These are phyloP conservation scores for Phaethon lepturus DNA, from an alignment of 2,113 vertebrate genomes.

Conservation along the genomic window DNA sequence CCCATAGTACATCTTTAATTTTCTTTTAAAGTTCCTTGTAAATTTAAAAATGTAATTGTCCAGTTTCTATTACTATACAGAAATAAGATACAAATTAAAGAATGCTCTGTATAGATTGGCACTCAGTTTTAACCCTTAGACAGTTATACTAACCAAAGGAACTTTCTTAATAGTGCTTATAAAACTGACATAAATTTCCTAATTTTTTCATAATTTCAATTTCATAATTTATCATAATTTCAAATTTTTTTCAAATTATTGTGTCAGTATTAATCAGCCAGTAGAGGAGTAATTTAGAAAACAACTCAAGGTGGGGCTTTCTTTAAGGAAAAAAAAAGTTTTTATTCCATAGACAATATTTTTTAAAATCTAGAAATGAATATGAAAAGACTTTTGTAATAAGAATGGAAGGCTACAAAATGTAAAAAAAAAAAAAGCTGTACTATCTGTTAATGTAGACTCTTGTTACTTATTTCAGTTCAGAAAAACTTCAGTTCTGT, in stretches of 20 bases:
- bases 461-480: neutral
- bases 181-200: neutral
- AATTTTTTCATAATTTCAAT: no score
- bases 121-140: neutral
- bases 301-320: accelerated
- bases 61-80: neutral
- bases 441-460: neutral
- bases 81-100: neutral
- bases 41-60: neutral
- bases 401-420: neutral
- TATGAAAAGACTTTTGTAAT: accelerated
- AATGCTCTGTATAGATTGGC: neutral
- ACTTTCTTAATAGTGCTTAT: neutral
- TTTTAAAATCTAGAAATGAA: neutral
- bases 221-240: no score
- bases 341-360: neutral
- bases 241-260: neutral
- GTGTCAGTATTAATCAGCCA: neutral
- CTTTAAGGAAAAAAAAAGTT: neutral
- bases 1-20: neutral
- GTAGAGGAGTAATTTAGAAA: neutral
- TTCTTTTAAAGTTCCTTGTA: neutral
- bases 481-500: neutral
- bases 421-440: accelerated
- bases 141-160: neutral